These are phyloP conservation scores for cat (Felis catus) DNA, from an alignment of 2,113 vertebrate genomes.

Conservation along the genomic window DNA sequence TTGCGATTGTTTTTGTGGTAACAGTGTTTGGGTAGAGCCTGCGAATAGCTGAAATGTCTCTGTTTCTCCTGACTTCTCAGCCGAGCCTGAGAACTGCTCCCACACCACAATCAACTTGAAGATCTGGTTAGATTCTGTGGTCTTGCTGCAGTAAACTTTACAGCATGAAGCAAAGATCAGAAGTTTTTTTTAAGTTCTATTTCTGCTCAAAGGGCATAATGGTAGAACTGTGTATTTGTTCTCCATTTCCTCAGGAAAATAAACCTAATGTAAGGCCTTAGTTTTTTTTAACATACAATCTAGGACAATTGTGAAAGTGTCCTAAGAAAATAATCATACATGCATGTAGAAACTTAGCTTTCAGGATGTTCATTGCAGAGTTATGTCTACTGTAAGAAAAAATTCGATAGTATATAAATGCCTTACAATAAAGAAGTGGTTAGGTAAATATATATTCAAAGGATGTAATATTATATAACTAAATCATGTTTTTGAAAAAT, in stretches of 20 bases:
- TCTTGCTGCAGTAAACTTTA: slow-evolving; percentile 42
- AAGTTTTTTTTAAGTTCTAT: slow-evolving; percentile 25
- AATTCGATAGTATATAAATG: neutral
- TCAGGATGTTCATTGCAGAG: neutral
- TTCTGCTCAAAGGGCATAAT: neutral
- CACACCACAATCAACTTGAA: neutral
- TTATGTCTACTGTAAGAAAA: neutral
- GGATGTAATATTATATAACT: slow-evolving; percentile 8
- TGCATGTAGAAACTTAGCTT: slow-evolving; percentile 4
- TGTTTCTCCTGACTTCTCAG: neutral
- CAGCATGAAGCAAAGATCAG: neutral
- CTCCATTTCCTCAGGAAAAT: neutral
- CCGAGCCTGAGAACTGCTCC: neutral
- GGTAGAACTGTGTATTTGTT: slow-evolving; percentile 30
- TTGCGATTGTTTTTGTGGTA: neutral
- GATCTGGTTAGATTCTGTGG: neutral
- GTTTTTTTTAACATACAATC: neutral
- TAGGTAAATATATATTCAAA: slow-evolving; percentile 32
- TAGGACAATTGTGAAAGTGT: neutral
- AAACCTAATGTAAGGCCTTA: slow-evolving; percentile 4
- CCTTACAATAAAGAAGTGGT: slow-evolving; percentile 11
- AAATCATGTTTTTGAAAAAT: slow-evolving; percentile 40
- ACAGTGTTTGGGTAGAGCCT: neutral
- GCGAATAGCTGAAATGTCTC: neutral
- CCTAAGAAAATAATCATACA: slow-evolving; percentile 40